Base-by-base conservation (phyloP, 2,113 vertebrate species). In the Osmerus mordax region DNA sequence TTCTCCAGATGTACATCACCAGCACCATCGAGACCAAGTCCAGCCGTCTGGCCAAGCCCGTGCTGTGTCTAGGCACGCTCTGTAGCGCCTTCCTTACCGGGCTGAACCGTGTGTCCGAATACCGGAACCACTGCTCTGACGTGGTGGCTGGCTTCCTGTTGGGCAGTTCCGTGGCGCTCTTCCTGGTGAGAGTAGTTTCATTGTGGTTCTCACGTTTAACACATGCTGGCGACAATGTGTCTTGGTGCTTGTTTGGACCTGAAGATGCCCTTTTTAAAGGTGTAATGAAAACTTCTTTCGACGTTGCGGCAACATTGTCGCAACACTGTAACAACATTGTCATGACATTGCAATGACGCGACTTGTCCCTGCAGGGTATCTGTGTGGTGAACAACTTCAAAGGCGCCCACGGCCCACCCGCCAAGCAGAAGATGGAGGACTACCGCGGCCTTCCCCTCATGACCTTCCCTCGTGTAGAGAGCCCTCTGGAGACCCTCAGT, bases 1-100 rank as follows among this genome's bases (percentile, higher is more conserved):
- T 29, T 54, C 89, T 89, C 74, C 90, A 99, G 97, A 99, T 98
- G 97, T 98, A 99, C 91, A 95, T 99, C 91, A 99, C 97, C 85
- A 99, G 97, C 92, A 99, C 97, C 83, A 97, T 99, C 90, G 96
- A 94, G 87, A 98, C 96, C 0, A 99, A 98, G 87, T 98, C 96
- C 83, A 99, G 97, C 82, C 92, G 97, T 23, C 90, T 99, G 87
- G 97, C 97, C 78, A 99, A 99, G 83, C 97, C 97, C 0, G 96
- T 98, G 66, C 91, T 99, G 65, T 99, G 97, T 77, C 88, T 99
- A 64, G 96, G 95, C 2, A 96, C 95, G 29, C 93, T 99, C 68
- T 98, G 97, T 67, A 92, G 95, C 2, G 97, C 97, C 0, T 98
- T 99, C 89, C 95, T 99, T 56, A 95, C 94, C 0, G 97, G 97